Evolutionary conservation across 1,140 invertebrate species (phyloP).

Genomic region (Macrostomum lignano): DNA sequence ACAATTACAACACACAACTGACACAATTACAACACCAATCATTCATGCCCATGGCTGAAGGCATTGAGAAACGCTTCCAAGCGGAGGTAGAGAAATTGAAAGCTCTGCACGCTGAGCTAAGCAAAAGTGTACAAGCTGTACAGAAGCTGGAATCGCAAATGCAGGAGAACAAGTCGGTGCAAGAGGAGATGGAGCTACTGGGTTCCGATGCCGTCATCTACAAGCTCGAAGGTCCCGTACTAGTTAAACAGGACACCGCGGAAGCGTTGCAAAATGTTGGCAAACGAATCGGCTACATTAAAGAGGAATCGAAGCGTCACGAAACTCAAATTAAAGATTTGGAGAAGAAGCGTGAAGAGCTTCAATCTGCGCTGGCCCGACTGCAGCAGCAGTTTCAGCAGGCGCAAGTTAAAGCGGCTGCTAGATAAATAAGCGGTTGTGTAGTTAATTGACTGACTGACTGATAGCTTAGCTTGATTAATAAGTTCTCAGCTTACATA

Average conservation of each 20-base stretch:
- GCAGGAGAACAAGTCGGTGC: background rate
- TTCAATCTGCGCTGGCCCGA: constrained; percentile 43
- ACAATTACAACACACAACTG: too few relatives aligned
- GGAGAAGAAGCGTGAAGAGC: constrained; percentile 48
- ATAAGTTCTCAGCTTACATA: too few relatives aligned
- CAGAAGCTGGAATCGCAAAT: background rate
- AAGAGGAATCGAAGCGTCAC: background rate
- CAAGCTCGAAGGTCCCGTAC: background rate
- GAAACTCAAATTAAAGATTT: constrained; percentile 37
- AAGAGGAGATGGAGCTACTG: background rate
- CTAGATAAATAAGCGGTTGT: too few relatives aligned
- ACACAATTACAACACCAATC: too few relatives aligned
- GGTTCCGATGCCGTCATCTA: background rate
- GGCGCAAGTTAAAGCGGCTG: constrained; percentile 34
- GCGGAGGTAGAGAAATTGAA: background rate
- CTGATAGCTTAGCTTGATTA: too few relatives aligned
- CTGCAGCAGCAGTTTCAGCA: constrained; percentile 49
- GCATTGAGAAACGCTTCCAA: too few relatives aligned
- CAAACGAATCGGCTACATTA: background rate
- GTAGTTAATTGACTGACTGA: too few relatives aligned
- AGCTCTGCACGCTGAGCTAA: background rate
- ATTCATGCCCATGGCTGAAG: too few relatives aligned
- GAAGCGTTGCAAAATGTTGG: background rate
- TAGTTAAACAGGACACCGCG: background rate
- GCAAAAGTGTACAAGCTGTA: background rate